Evolutionary conservation across 2,888 invertebrate genomes (phyloP), one percentile per base, ranked within the genome.

Genomic region (Trileptium ribeirensis): DNA sequence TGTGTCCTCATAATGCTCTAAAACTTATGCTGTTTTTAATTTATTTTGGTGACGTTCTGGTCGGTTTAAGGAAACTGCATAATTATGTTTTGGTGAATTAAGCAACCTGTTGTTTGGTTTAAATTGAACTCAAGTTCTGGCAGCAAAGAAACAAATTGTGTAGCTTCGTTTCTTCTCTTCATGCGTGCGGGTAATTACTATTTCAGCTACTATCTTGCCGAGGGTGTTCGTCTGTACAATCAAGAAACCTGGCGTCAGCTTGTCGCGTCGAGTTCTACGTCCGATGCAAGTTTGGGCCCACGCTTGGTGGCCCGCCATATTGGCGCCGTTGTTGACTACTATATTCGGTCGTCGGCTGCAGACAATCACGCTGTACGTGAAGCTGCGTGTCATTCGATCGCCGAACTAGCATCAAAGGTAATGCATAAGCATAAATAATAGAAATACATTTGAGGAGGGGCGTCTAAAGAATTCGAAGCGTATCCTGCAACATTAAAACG

Each of bases 291-390:
- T n/a, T n/a, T n/a, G n/a, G 81, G 81, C 15, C 8, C 3, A 79
- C 2, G 19, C 15, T 67, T 82, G 38, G 83, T 83, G 37, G 34
- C 79, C 36, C 29, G 39, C 8, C 67, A 19, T 82, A 82, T 82
- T 36, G 24, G 51, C 3, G 74, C 80, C 0, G 84, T 90, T 89
- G 90, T 91, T 0, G 87, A 88, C 0, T 91, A 90, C 85, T 91
- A 91, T 84, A 86, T 90, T 36, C 86, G 87, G 39, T 90, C 91
- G 36, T 90, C 90, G 70, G 87, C 88, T 38, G 90, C 91, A 64
- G 90, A 91, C 84, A 91, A 91, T 86, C 91, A 91, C 86, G 91
- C 91, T 75, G 91, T 91, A 24, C 83, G 90, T n/a, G 91, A 91
- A 85, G 91, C 91, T 19, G 91, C 91, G 0, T 91, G 91, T 88